A percentile compares a stretch with the other conserved stretches of the same genome.
Evolutionary conservation across 2,888 invertebrate genomes (phyloP).

Genomic region (Ganaspis brasiliensis): DNA sequence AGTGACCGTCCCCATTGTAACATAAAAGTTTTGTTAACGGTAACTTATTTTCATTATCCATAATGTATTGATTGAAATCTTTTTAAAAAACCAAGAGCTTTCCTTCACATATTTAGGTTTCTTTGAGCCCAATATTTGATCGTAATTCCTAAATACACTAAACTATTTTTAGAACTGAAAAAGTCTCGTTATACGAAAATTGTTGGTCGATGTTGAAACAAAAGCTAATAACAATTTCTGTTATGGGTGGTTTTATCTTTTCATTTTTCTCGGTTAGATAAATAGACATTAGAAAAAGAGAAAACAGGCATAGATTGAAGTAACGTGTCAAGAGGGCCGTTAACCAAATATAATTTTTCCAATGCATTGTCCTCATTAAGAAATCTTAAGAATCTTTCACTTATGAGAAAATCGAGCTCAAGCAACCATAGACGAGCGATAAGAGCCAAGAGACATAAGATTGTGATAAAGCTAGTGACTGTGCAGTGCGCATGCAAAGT

Average conservation of each 20-base stretch:
- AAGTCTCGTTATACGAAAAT: neutral
- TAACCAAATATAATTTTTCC: conserved; percentile 16
- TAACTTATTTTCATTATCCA: too few species aligned
- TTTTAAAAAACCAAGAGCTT: too few species aligned
- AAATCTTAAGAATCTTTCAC: conserved; percentile 18
- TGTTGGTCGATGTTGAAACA: neutral
- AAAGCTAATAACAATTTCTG: neutral
- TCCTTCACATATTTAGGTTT: too few species aligned
- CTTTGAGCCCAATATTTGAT: too few species aligned
- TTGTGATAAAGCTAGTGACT: conserved; percentile 19
- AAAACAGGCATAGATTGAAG: conserved; percentile 5
- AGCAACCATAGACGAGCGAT: neutral
- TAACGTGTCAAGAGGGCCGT: conserved; percentile 33
- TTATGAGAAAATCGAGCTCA: conserved; percentile 6
- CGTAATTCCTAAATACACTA: neutral
- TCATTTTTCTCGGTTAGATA: conserved; percentile 28
- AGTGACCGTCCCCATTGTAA: too few species aligned
- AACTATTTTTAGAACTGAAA: neutral
- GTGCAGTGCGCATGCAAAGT: neutral
- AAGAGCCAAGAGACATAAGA: conserved; percentile 3
- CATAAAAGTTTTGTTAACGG: too few species aligned
- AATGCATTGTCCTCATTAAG: conserved; percentile 28
- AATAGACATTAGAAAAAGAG: conserved; percentile 7
- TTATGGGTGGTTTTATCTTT: neutral
- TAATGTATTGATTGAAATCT: too few species aligned